Evolutionary conservation across 1,140 invertebrate genomes (phyloP), one percentile per base, ranked within the genome.

Genomic region (Drosophila navojoa): DNA sequence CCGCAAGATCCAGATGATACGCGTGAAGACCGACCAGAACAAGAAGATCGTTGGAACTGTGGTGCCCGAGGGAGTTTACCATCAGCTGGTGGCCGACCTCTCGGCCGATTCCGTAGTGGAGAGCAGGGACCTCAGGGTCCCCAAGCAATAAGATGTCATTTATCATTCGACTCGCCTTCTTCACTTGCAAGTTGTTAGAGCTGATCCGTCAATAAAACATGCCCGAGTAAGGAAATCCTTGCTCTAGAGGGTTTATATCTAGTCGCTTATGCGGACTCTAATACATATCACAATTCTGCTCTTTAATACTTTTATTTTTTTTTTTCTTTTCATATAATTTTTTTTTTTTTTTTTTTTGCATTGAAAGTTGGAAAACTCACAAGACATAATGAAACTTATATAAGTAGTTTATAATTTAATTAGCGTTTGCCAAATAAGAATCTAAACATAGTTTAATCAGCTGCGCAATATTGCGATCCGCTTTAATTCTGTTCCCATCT

Each of bases 11-110:
- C 84, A 89, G 68, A 82, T 89, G 47, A 66, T 90, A 22, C 74
- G 84, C n/a, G 73, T 80, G 4, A 84, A 89, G 54, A 84, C 77
- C 0, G 63, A 69, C 29, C 57, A 44, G 7, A 77, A 84, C 22
- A 76, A 64, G 19, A 84, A 77, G 45, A 89, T 89, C 42, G 84
- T 89, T 0, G 84, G 84, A n/a, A 89, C 77, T 0, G 67, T 89
- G 29, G 84, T 89, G 32, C 85, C 85, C 1, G 45, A 77, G n/a
- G 27, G 27, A 7, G 84, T 70, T 13, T 89, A 87, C 44, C 32
- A 79, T 15, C 68, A 67, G 5, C 61, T 87, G 6, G 66, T 87
- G n/a, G 35, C 32, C 15, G 73, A 87, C 64, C 62, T 87, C 13
- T 71, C 82, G 6, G 10, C 53, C 1, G 82, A 82, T 25, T 73